phyloP scores from a whole-genome alignment of 2,113 vertebrate species.

The Mastomys coucha region DNA sequence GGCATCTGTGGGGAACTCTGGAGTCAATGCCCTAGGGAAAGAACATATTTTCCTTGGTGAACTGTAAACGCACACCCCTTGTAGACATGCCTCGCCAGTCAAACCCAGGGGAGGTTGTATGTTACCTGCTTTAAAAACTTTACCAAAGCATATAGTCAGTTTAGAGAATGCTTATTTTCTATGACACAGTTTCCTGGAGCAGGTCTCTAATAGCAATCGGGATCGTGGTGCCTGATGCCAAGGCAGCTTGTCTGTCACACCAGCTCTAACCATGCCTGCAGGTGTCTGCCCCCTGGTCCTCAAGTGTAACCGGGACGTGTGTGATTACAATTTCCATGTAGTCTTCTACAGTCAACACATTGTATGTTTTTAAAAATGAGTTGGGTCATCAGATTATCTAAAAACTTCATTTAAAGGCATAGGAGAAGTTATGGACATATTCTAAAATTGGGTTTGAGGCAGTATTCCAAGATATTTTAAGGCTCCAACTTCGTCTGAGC shows the following conservation, averaged over 20 bases:
- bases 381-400: background rate
- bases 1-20: background rate
- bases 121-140: background rate
- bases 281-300: background rate
- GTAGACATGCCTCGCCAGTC: background rate
- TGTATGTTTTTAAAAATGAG: background rate
- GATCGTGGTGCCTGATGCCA: rapidly evolving
- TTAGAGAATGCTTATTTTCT: background rate
- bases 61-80: background rate
- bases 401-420: background rate
- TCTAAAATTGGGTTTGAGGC: background rate
- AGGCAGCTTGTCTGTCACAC: rapidly evolving
- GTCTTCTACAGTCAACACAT: background rate
- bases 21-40: background rate
- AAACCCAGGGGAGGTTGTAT: background rate
- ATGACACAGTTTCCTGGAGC: background rate
- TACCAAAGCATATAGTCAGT: background rate
- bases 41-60: background rate
- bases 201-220: background rate
- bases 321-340: background rate
- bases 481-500: background rate
- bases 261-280: background rate
- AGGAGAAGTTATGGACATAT: background rate
- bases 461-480: background rate
- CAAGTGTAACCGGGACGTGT: background rate